Evolutionary conservation across 2,797 vertebrate genomes (phyloP).

Genomic region (Gallirallus australis): DNA sequence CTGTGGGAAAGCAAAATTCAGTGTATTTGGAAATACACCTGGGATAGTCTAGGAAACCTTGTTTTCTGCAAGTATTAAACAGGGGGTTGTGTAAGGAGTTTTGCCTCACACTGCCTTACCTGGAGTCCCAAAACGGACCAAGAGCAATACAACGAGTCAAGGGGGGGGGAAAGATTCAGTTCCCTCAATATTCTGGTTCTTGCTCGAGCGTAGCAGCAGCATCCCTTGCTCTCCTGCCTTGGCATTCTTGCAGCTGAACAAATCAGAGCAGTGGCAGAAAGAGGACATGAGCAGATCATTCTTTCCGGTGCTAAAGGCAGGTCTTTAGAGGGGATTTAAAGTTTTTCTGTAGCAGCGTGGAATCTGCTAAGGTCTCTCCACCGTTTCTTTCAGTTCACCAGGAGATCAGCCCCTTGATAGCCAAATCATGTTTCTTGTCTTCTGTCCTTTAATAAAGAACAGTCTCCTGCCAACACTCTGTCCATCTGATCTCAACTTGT

Average conservation of each 20-base stretch:
- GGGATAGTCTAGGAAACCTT: neutral
- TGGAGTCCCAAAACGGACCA: neutral
- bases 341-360: neutral
- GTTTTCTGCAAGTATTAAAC: neutral
- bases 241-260: neutral
- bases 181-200: neutral
- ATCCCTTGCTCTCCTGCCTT: neutral
- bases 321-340: neutral
- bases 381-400: neutral
- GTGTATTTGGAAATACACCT: neutral
- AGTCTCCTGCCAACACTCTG: neutral
- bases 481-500: neutral
- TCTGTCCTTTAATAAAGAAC: neutral
- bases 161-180: neutral
- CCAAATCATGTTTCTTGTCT: neutral
- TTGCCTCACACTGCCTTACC: neutral
- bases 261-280: neutral
- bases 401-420: neutral
- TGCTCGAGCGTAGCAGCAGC: neutral
- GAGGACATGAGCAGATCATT: neutral
- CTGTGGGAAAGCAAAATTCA: neutral
- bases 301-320: neutral
- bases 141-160: neutral
- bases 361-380: neutral
- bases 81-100: neutral